Percentiles rank a stretch among this genome's conserved stretches.
These are phyloP conservation scores for Apamea monoglypha DNA, from an alignment of 2,888 invertebrate genomes.

Conservation along the genomic window DNA sequence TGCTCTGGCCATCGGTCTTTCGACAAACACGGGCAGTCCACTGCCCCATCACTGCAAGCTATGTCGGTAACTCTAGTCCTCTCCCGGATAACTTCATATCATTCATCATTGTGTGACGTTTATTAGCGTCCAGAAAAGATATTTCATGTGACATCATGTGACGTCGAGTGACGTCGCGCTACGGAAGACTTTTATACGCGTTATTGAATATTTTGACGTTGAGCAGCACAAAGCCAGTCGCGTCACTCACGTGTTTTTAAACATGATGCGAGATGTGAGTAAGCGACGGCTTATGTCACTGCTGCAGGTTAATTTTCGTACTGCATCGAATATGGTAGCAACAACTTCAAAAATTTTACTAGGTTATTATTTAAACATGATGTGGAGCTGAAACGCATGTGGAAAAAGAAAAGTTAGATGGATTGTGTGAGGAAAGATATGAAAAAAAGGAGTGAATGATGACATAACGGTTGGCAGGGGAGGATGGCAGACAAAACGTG, in stretches of 20 bases:
- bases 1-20: background rate
- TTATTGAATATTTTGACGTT: slow-evolving; percentile 20
- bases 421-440: background rate
- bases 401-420: background rate
- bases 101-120: background rate
- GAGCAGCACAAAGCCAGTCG: background rate
- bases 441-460: background rate
- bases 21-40: background rate
- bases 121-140: slow-evolving; percentile 2
- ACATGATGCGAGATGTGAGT: background rate
- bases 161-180: background rate
- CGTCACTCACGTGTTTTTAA: background rate
- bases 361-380: background rate
- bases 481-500: background rate
- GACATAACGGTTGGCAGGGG: too few species aligned
- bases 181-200: background rate
- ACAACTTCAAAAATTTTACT: background rate
- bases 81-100: too few species aligned
- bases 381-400: background rate
- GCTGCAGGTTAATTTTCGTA: background rate
- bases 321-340: background rate
- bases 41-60: background rate
- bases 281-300: too few species aligned
- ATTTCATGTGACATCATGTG: background rate
- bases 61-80: background rate